Conservation (phyloP, 1,140 invertebrate species). For the Diachasma alloeum region DNA sequence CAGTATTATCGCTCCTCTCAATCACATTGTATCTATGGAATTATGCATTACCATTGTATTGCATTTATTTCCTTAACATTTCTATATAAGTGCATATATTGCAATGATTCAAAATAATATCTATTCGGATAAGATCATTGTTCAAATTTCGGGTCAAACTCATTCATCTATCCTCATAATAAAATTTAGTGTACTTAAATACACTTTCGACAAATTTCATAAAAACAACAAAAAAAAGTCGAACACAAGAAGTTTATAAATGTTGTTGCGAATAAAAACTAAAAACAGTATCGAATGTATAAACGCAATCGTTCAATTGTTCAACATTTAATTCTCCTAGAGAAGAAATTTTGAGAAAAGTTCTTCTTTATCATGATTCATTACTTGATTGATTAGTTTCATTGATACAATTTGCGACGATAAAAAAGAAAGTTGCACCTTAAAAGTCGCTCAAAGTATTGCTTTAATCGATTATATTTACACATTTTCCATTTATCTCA, state of each 20-base stretch:
- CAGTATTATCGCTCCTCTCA: background rate
- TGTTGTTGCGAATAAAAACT: background rate
- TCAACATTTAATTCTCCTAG: background rate
- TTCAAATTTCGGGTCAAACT: conserved; percentile 16
- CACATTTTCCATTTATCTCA: background rate
- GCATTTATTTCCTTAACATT: conserved; percentile 2
- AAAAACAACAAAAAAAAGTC: background rate
- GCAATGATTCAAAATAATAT: conserved; percentile 23
- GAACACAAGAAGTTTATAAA: background rate
- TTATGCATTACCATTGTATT: conserved; percentile 19
- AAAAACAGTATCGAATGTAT: background rate
- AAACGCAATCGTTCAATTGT: background rate
- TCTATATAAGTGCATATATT: conserved; percentile 20
- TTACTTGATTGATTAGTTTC: background rate
- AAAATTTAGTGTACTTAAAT: background rate
- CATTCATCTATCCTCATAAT: conserved; percentile 22
- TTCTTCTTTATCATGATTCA: background rate
- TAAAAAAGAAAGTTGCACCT: background rate
- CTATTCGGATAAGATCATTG: background rate
- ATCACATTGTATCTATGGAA: conserved; percentile 12
- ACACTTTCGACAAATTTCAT: background rate
- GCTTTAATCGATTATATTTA: background rate
- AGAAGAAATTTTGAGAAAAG: background rate
- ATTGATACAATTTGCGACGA: background rate
- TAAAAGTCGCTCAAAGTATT: background rate